Evolutionary conservation across 2,113 vertebrate genomes (phyloP).

Genomic region (Clinocottus analis): DNA sequence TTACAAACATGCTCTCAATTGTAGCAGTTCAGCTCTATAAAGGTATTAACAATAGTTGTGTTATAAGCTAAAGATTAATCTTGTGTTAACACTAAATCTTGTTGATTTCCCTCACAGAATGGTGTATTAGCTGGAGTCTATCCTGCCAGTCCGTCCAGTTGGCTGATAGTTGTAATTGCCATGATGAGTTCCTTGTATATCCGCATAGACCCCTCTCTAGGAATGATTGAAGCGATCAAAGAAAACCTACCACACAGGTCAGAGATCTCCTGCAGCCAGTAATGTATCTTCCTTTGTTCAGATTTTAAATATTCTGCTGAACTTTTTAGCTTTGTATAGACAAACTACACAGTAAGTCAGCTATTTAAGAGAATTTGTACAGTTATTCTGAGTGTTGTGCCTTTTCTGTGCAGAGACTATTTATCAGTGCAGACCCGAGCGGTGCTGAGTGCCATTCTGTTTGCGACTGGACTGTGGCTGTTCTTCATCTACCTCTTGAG

Average conservation of each 20-base stretch:
- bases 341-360: background rate
- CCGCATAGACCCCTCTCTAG: constrained; percentile 88
- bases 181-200: constrained; percentile 91
- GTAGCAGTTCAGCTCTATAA: background rate
- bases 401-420: constrained; percentile 71
- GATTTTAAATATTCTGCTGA: background rate
- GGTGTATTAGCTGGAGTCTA: constrained; percentile 92
- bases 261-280: constrained; percentile 43
- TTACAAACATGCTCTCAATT: background rate
- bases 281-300: background rate
- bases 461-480: constrained; percentile 91
- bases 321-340: background rate
- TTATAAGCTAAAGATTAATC: no score
- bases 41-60: background rate
- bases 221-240: constrained; percentile 86
- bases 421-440: constrained; percentile 80
- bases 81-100: background rate
- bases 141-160: constrained; percentile 94
- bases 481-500: constrained; percentile 89
- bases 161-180: constrained; percentile 89
- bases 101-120: constrained; percentile 82
- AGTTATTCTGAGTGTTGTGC: constrained; percentile 29
- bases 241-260: constrained; percentile 86
- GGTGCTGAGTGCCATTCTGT: constrained; percentile 85
- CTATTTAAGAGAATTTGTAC: background rate